Base-by-base conservation (phyloP, 2,888 invertebrate genomes). In the Caenorhabditis sulstoni region DNA sequence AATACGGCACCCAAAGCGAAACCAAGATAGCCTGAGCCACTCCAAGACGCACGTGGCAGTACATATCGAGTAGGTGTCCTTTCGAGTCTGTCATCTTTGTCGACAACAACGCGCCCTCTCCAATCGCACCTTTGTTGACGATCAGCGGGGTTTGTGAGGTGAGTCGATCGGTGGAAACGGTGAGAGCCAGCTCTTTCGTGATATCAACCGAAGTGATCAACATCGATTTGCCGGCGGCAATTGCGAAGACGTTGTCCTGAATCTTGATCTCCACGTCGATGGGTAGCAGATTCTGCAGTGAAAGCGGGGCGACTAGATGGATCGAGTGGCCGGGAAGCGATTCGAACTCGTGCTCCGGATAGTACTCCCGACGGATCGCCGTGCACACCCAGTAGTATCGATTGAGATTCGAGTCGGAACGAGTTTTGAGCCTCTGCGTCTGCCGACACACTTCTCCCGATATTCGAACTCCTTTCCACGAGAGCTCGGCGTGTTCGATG, bases 291-390 rank as follows among this genome's bases (percentile, higher is more conserved):
- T 97, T 98, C 61, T 81, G 82, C 0, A 86, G 90, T 16, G 94
- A 91, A 18, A 98, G 92, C 0, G 96, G 95, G 29, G 97, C 95
- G 84, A 95, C 92, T 53, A 99, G 92, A 2, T 94, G 93, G 78
- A 98, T 94, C 16, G 94, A 94, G 91, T 98, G 97, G 0, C 95
- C 97, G 5, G 96, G 95, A 80, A 95, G 93, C 4, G 75, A 76
- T 62, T 77, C 70, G 59, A 68, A 58, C 45, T 85, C 81, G 58
- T 84, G 79, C 65, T 86, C 86, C 11, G 96, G 95, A 91, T 94
- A 96, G 82, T 83, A 81, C 65, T 88, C 89, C 18, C 95, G 93
- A 71, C 93, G 93, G 57, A 96, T 93, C 71, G 94, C 94, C 59
- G 94, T 94, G 91, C 94, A 95, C 91, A 95, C 94, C 88, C 95